Evolutionary conservation across 2,888 invertebrate genomes (phyloP).

Genomic region (Salticus scenicus): DNA sequence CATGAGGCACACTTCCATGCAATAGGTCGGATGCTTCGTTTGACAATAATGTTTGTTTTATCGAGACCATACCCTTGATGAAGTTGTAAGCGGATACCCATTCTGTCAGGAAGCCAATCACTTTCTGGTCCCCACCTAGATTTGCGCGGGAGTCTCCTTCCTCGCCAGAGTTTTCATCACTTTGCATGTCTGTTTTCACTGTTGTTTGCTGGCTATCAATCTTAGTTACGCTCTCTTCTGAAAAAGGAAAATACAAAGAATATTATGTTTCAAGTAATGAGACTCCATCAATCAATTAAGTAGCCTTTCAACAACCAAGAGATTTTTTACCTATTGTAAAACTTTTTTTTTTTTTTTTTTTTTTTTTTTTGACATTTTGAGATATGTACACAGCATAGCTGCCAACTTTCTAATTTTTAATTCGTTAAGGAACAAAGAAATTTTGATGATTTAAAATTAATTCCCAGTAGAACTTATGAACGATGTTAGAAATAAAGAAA

Average conservation of each 20-base stretch:
- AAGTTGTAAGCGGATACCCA: slow-evolving; percentile 84
- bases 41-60: neutral
- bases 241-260: neutral
- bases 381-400: too few species aligned
- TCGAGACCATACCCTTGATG: slow-evolving; percentile 79
- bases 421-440: too few species aligned
- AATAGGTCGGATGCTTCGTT: neutral
- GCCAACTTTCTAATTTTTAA: too few species aligned
- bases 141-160: slow-evolving; percentile 43
- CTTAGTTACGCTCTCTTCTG: slow-evolving; percentile 37
- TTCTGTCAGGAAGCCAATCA: slow-evolving; percentile 82
- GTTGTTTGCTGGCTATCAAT: slow-evolving; percentile 53
- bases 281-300: too few species aligned
- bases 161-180: slow-evolving; percentile 73
- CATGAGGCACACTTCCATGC: neutral
- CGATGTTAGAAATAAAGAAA: too few species aligned
- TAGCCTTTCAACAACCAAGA: too few species aligned
- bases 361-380: too few species aligned
- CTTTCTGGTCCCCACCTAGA: slow-evolving; percentile 65
- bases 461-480: too few species aligned
- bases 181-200: slow-evolving; percentile 75
- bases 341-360: too few species aligned
- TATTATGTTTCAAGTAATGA: too few species aligned
- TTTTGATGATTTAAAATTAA: too few species aligned
- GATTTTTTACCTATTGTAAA: too few species aligned